phyloP scores from a whole-genome alignment of 2,888 invertebrate genomes.

The Lochmaea crataegi region DNA sequence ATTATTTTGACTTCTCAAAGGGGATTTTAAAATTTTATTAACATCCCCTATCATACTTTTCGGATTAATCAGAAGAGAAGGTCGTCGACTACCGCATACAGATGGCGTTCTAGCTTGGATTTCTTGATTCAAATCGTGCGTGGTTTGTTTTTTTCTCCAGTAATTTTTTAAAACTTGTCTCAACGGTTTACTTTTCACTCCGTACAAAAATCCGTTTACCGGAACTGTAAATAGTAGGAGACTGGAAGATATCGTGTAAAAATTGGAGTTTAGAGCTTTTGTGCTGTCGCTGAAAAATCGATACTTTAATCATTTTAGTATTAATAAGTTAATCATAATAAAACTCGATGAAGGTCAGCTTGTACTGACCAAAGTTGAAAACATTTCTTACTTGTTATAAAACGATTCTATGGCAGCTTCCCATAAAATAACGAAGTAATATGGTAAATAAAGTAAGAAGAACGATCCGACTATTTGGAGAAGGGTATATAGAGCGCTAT shows the following conservation, averaged over 20 bases:
- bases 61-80: conserved; percentile 64
- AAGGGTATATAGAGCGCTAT: conserved; percentile 74
- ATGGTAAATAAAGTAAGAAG: conserved; percentile 79
- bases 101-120: conserved; percentile 85
- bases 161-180: conserved; percentile 81
- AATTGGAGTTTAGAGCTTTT: conserved; percentile 59
- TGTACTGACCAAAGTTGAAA: no score
- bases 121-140: conserved; percentile 83
- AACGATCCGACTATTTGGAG: conserved; percentile 80
- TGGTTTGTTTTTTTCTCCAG: conserved; percentile 81
- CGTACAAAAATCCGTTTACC: conserved; percentile 82
- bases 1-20: conserved; percentile 58
- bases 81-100: conserved; percentile 79
- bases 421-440: conserved; percentile 78
- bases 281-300: conserved; percentile 22
- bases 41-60: conserved; percentile 19
- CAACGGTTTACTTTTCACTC: conserved; percentile 78
- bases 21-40: conserved; percentile 18
- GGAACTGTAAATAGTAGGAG: conserved; percentile 78
- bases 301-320: no score
- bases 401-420: conserved; percentile 66
- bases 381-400: conserved; percentile 43
- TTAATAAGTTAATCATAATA: background rate
- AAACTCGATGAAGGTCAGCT: background rate
- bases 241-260: conserved; percentile 73